Evolutionary conservation across 2,797 vertebrate genomes (phyloP).

Genomic region (Sparus aurata): DNA sequence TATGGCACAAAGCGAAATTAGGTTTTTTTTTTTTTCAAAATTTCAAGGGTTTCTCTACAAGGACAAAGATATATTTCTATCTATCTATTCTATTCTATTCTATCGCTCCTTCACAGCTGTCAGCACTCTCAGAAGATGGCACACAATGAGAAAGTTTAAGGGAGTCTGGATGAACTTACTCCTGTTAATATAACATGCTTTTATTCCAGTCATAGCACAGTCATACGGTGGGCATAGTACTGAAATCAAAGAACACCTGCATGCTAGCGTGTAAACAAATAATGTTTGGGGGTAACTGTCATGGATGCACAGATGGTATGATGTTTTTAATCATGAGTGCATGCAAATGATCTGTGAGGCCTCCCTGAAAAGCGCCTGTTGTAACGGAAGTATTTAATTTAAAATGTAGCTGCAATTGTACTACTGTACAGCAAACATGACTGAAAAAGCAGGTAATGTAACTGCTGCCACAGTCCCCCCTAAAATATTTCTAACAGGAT

Average conservation of each 20-base stretch:
- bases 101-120: slow-evolving; percentile 45
- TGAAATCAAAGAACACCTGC: slow-evolving; percentile 76
- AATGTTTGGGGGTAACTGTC: slow-evolving; percentile 52
- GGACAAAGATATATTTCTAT: no score
- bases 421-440: not conserved
- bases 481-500: not conserved
- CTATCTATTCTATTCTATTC: no score
- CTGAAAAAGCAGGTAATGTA: not conserved
- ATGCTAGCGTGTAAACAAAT: slow-evolving; percentile 72
- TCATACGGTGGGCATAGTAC: slow-evolving; percentile 25
- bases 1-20: not conserved
- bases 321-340: slow-evolving; percentile 58
- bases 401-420: slow-evolving; percentile 33
- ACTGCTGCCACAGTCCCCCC: not conserved
- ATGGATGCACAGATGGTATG: slow-evolving; percentile 34
- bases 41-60: not conserved
- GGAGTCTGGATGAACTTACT: slow-evolving; percentile 49
- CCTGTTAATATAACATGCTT: slow-evolving; percentile 68
- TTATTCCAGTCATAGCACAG: slow-evolving; percentile 61
- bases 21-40: not conserved
- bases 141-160: slow-evolving; percentile 47
- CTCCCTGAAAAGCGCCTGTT: slow-evolving; percentile 65
- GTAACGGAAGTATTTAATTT: slow-evolving; percentile 19
- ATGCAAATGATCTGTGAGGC: slow-evolving; percentile 21
- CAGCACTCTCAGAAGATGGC: slow-evolving; percentile 52